Conservation (phyloP, 2,797 vertebrate genomes). For the Falco columbarius region DNA sequence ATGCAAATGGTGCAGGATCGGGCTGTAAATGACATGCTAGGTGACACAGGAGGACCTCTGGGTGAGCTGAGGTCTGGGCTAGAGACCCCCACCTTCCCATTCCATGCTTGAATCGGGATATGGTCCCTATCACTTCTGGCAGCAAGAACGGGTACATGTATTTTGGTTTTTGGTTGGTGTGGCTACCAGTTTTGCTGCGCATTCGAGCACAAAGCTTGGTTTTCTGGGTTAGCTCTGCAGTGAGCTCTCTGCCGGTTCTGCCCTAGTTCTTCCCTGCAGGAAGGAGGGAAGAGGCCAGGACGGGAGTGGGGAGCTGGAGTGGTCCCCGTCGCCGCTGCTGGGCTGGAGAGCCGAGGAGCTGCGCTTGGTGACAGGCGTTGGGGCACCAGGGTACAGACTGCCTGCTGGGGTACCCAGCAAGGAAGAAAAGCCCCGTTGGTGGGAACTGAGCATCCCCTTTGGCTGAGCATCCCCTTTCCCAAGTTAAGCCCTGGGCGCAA, state of each 20-base stretch:
- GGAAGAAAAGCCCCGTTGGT: background rate
- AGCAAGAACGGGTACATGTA: background rate
- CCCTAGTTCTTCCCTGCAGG: background rate
- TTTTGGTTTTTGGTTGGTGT: background rate
- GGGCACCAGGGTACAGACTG: background rate
- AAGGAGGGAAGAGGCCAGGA: background rate
- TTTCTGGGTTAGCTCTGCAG: background rate
- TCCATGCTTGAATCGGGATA: background rate
- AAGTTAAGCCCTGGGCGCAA: fast-evolving
- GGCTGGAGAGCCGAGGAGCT: background rate
- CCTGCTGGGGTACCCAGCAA: background rate
- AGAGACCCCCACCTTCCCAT: background rate
- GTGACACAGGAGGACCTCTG: background rate
- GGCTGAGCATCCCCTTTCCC: background rate
- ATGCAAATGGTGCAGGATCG: background rate
- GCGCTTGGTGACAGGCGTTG: background rate
- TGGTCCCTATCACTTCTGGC: background rate
- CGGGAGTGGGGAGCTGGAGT: background rate
- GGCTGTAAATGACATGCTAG: background rate
- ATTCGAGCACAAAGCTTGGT: background rate
- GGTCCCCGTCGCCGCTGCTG: background rate
- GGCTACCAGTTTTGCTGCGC: background rate
- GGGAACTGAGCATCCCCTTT: background rate
- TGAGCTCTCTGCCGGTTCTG: background rate
- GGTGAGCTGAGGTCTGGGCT: background rate